Conservation (phyloP, 2,888 invertebrate genomes). For the Euproctis similis region DNA sequence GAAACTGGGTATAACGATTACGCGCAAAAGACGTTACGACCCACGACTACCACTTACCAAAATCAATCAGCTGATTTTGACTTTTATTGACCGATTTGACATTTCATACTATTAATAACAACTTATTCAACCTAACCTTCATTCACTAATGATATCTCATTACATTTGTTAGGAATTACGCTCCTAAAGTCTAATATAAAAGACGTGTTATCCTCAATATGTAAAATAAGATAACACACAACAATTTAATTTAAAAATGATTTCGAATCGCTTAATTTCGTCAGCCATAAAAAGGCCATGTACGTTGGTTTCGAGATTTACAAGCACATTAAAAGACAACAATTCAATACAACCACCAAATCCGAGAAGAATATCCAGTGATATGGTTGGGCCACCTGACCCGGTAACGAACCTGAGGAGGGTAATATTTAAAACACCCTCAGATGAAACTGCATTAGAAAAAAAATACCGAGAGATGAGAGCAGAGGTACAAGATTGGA, state of each 20-base stretch:
- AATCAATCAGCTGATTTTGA: too few relatives aligned
- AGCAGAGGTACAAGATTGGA: conserved; percentile 86
- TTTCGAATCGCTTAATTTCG: conserved; percentile 13
- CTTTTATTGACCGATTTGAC: too few relatives aligned
- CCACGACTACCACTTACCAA: too few relatives aligned
- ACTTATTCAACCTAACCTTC: too few relatives aligned
- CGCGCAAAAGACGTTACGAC: too few relatives aligned
- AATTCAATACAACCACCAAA: conserved; percentile 54
- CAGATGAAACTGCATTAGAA: conserved; percentile 81
- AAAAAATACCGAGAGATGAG: conserved; percentile 78
- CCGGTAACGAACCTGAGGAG: conserved; percentile 86
- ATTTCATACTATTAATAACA: too few relatives aligned
- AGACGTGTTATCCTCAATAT: too few relatives aligned
- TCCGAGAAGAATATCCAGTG: conserved; percentile 57
- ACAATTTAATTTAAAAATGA: conserved; percentile 12
- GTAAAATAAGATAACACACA: conserved; percentile 19
- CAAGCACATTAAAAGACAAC: conserved; percentile 39
- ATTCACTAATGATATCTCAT: too few relatives aligned
- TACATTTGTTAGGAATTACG: too few relatives aligned
- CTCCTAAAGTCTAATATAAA: too few relatives aligned
- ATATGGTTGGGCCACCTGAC: conserved; percentile 88
- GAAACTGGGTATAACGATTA: too few relatives aligned
- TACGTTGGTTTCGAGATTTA: conserved; percentile 22
- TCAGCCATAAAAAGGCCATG: conserved; percentile 20
- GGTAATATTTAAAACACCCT: conserved; percentile 78